Conservation (phyloP, 1,140 invertebrate genomes). For the Diabrotica virgifera region DNA sequence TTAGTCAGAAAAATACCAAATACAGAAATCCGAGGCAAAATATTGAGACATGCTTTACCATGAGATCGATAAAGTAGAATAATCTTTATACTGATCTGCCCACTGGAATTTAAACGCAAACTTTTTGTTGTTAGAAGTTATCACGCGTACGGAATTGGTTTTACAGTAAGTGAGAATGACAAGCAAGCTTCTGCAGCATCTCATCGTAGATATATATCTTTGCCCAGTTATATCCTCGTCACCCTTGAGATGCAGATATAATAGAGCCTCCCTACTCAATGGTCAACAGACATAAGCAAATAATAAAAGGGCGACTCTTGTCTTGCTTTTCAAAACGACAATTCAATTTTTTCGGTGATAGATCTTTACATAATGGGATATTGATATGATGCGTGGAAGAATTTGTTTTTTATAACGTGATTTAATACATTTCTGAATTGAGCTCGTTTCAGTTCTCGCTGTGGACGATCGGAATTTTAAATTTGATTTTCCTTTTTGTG, state of each 20-base stretch:
- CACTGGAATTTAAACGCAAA: not conserved
- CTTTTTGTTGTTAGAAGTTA: not conserved
- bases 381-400: not conserved
- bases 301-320: not conserved
- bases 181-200: not conserved
- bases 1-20: too few species aligned
- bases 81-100: too few species aligned
- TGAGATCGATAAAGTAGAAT: too few species aligned
- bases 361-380: conserved; percentile 1
- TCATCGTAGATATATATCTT: not conserved
- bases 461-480: not conserved
- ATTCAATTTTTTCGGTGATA: conserved; percentile 3
- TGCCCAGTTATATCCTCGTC: not conserved
- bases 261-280: not conserved
- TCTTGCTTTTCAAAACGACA: not conserved
- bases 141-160: not conserved
- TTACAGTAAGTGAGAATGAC: not conserved
- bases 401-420: not conserved
- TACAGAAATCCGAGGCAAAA: too few species aligned
- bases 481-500: not conserved
- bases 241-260: not conserved
- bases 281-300: not conserved
- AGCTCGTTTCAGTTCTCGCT: not conserved
- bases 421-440: not conserved
- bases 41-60: too few species aligned